Evolutionary conservation across 2,113 vertebrate species (phyloP), one percentile per base, ranked within the genome.

Genomic region (Rostratula benghalensis): DNA sequence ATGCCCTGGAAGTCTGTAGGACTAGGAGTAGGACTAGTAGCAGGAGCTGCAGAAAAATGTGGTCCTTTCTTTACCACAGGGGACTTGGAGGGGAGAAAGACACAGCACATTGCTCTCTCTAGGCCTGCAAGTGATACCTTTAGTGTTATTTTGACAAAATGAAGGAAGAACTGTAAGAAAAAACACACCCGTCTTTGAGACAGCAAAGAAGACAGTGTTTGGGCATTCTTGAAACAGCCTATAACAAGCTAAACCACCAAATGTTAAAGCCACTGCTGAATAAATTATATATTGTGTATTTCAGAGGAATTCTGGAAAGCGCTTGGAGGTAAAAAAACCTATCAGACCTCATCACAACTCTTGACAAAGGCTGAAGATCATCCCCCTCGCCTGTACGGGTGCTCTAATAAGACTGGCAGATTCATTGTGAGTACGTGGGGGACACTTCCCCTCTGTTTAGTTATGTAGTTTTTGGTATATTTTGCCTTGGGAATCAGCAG

Each of bases 321-420:
- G 10, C 97, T 99, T 63, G 99, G 99, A 45, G 99, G 99, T 33
- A 98, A 98, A 94, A 97, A 96, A 71, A 54, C 60, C 13, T 99
- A 99, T 59, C 99, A 99, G 97, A 99, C 98, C 10, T 99, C 99
- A 21, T 83, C 97, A 8, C 95, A 97, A 25, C 97, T 99, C 37
- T 97, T 98, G 95, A 98, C 95, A 77, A 94, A 95, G 53, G 96
- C 84, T n/a, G 97, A 97, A 95, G 83, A 97, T 68, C 98, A 97
- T 48, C 98, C 98, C 1, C 98, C 98, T 61, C 98, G 98, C 74
- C 97, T 99, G 28, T 99, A 98, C 4, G 99, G 98, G 63, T 99
- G 99, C 92, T 99, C 99, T 92, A 99, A 99, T 96, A 99, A 99
- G 95, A 99, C 98, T 1, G 99, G 99, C 91, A 98, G 98, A 94